Evolutionary conservation across 30 jellyfish, hydroid and myxozoan species (phyloP).

Genomic region (Chrysaora quinquecirrha): DNA sequence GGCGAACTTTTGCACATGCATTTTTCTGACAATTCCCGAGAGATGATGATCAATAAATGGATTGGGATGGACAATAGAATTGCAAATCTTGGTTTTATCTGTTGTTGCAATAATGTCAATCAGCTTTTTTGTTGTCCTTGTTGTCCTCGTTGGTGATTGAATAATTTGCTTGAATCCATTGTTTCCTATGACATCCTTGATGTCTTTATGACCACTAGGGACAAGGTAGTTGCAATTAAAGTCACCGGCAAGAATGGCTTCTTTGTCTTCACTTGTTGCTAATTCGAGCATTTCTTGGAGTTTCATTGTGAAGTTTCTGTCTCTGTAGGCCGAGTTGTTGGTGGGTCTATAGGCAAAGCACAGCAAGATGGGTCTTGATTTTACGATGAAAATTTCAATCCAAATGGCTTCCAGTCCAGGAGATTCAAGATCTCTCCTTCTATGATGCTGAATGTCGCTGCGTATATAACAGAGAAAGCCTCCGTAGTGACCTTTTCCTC

Average conservation of each 20-base stretch:
- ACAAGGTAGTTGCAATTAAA: neutral
- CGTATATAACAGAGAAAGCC: neutral
- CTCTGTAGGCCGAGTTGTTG: neutral
- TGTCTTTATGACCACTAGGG: neutral
- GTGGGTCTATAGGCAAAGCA: neutral
- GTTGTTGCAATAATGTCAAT: constrained; percentile 10
- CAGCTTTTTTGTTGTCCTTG: neutral
- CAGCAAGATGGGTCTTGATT: neutral
- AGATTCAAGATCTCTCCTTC: neutral
- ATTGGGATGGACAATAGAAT: neutral
- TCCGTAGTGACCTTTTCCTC: no score
- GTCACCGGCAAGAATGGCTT: constrained; percentile 8
- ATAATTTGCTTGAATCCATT: neutral
- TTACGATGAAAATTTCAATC: neutral
- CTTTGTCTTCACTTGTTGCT: constrained; percentile 5
- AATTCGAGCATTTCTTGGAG: neutral
- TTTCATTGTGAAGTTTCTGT: neutral
- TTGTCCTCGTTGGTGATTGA: constrained; percentile 13
- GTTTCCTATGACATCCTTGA: neutral
- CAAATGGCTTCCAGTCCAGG: neutral
- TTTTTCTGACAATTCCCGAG: neutral
- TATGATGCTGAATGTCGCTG: neutral
- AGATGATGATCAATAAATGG: neutral
- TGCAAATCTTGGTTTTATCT: neutral
- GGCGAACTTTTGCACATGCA: neutral